These are phyloP conservation scores for Manacus vitellinus DNA, from an alignment of 2,113 vertebrate species.

Conservation along the genomic window DNA sequence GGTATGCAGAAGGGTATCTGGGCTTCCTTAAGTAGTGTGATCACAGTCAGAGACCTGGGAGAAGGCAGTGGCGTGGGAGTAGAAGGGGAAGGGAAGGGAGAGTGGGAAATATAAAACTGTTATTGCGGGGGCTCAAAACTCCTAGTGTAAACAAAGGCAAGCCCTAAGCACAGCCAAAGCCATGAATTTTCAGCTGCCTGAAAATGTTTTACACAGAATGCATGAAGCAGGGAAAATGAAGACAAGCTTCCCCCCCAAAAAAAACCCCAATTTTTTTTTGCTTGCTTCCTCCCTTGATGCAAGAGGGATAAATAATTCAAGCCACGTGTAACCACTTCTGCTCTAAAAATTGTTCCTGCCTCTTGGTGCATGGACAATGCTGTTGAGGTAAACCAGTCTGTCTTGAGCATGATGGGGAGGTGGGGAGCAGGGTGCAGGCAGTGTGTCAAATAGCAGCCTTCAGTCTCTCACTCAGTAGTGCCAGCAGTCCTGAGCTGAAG, in stretches of 20 bases:
- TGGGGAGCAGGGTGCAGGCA: neutral
- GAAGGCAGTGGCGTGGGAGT: neutral
- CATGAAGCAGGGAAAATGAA: neutral
- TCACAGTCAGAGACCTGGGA: neutral
- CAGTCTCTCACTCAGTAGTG: neutral
- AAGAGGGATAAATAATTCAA: constrained; percentile 81
- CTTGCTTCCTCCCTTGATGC: constrained; percentile 34
- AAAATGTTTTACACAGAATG: neutral
- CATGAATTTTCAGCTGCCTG: neutral
- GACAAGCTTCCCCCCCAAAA: neutral
- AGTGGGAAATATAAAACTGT: neutral
- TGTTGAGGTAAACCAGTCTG: neutral
- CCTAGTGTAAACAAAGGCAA: constrained; percentile 23
- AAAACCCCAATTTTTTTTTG: neutral
- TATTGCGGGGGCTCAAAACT: neutral
- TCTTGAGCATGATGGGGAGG: neutral
- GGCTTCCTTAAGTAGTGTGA: neutral
- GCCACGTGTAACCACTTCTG: constrained; percentile 71
- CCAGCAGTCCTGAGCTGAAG: neutral
- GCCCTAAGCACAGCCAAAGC: neutral
- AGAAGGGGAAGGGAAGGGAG: neutral
- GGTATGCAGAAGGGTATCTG: neutral
- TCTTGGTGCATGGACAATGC: constrained; percentile 39
- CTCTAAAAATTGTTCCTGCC: constrained; percentile 76
- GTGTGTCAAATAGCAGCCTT: neutral